A percentile compares a stretch with the other conserved stretches of the same genome.
Evolutionary conservation across 2,113 vertebrate genomes (phyloP).

Genomic region (Bostrychus sinensis): DNA sequence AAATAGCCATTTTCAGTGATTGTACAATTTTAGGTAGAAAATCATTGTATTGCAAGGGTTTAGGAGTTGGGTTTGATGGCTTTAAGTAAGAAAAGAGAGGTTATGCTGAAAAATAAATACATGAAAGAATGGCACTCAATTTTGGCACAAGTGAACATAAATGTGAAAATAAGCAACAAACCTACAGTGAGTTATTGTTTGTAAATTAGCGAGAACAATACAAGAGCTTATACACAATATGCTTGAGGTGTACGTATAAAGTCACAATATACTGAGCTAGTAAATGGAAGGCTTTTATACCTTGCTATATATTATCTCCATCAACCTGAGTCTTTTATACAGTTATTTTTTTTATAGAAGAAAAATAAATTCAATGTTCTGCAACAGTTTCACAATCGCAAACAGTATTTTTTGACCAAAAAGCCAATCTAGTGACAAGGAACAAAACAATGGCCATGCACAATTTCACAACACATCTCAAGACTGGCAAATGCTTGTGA

Average conservation of each 20-base stretch:
- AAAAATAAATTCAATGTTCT: constrained; percentile 34
- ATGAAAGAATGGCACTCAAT: constrained; percentile 58
- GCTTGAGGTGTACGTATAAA: constrained; percentile 12
- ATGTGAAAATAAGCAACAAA: constrained; percentile 26
- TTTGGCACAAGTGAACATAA: constrained; percentile 72
- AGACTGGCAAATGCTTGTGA: constrained; percentile 1
- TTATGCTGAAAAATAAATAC: constrained; percentile 11
- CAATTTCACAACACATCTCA: constrained; percentile 39
- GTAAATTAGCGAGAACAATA: background rate
- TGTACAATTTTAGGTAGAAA: constrained; percentile 64
- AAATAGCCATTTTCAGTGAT: constrained; percentile 46
- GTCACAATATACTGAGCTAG: constrained; percentile 32
- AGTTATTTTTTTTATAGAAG: constrained; percentile 32
- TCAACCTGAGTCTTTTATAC: constrained; percentile 73
- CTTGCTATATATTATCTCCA: constrained; percentile 54
- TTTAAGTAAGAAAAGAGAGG: constrained; percentile 10
- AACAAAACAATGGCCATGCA: constrained; percentile 55
- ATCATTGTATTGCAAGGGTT: constrained; percentile 57
- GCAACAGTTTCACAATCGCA: constrained; percentile 16
- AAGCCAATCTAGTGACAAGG: constrained; percentile 21
- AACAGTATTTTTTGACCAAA: constrained; percentile 31
- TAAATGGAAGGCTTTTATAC: constrained; percentile 59
- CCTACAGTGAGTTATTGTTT: constrained; percentile 30
- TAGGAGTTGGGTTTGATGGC: constrained; percentile 21
- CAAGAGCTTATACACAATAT: constrained; percentile 20